Percentiles rank a stretch among this genome's conserved stretches.
Conservation (phyloP, 2,888 invertebrate genomes). For the Protonemura montana region DNA sequence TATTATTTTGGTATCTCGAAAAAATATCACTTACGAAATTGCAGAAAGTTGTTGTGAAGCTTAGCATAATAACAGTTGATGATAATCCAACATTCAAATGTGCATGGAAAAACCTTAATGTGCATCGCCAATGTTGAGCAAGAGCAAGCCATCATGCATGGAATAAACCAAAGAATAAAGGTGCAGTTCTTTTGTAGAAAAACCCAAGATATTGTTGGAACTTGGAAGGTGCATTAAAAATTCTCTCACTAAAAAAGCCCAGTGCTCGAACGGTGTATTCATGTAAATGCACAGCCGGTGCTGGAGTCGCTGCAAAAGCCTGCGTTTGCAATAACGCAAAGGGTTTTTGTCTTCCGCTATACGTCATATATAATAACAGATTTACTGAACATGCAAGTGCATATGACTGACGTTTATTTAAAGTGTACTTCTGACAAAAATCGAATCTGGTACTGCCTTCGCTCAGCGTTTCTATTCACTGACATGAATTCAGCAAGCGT, state of each 20-base stretch:
- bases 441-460: not conserved
- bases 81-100: not conserved
- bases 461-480: not conserved
- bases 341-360: not conserved
- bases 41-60: not conserved
- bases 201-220: not conserved
- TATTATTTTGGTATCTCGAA: not conserved
- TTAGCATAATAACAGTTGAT: not conserved
- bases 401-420: not conserved
- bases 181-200: not conserved
- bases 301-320: too few relatives aligned
- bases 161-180: not conserved
- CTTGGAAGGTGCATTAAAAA: not conserved
- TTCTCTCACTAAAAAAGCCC: not conserved
- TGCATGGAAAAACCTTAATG: not conserved
- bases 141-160: not conserved
- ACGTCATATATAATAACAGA: not conserved
- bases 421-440: not conserved
- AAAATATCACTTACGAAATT: conserved; percentile 12
- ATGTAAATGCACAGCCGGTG: not conserved
- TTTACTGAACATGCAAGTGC: not conserved
- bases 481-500: not conserved
- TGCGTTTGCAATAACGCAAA: not conserved
- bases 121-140: not conserved
- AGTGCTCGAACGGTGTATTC: not conserved